phyloP scores from a whole-genome alignment of 1,140 invertebrate genomes.

The Steinernema feltiae region DNA sequence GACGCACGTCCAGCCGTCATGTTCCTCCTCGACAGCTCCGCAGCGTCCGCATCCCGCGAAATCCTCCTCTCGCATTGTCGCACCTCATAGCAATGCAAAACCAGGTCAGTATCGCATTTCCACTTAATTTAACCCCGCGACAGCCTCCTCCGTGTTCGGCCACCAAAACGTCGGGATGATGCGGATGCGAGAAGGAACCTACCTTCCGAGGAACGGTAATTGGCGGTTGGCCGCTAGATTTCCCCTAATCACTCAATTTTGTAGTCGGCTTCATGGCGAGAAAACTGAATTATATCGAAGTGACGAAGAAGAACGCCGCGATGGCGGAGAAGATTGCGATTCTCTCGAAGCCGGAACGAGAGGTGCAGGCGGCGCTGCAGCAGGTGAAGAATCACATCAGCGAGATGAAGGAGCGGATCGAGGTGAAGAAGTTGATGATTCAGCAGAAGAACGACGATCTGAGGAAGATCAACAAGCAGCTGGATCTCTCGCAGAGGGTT shows the following conservation, averaged over 20 bases:
- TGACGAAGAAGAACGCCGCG: not conserved
- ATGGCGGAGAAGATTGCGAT: not conserved
- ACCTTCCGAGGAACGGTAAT: no score
- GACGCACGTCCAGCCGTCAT: not conserved
- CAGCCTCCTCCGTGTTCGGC: no score
- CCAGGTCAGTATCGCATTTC: not conserved
- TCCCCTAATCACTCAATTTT: not conserved
- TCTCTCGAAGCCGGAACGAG: not conserved
- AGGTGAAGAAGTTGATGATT: not conserved
- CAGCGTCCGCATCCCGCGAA: not conserved
- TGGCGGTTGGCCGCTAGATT: not conserved
- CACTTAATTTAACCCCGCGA: not conserved
- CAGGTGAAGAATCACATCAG: not conserved
- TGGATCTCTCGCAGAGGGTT: not conserved
- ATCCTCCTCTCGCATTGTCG: not conserved
- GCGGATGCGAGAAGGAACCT: no score
- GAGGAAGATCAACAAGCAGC: not conserved
- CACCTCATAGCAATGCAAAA: not conserved
- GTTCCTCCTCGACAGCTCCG: not conserved
- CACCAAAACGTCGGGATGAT: no score
- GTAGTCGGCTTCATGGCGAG: not conserved
- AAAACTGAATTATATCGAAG: not conserved
- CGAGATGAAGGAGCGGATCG: not conserved
- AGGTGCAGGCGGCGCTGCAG: not conserved
- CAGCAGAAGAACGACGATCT: not conserved